Percentiles rank a stretch among this genome's conserved stretches.
Evolutionary conservation across 2,113 vertebrate species (phyloP).

Genomic region (Dasyornis broadbenti): DNA sequence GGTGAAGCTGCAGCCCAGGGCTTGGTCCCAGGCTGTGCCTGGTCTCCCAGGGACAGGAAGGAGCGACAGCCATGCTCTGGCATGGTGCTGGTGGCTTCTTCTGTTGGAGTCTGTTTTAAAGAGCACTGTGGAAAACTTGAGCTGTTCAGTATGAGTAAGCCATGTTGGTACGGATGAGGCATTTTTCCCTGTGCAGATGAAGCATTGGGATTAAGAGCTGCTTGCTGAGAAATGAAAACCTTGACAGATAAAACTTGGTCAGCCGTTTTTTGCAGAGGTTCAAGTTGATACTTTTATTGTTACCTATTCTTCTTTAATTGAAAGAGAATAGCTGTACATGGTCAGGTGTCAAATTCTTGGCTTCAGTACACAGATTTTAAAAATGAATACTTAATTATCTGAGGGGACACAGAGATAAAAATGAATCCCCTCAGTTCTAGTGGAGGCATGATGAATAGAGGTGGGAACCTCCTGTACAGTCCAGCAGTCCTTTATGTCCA

Average conservation of each 20-base stretch:
- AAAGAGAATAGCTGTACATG: background rate
- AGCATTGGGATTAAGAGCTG: background rate
- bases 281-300: background rate
- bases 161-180: background rate
- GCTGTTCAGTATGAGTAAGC: background rate
- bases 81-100: fast-evolving
- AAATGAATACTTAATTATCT: background rate
- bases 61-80: background rate
- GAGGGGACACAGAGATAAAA: background rate
- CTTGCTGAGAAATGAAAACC: background rate
- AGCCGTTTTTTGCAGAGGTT: background rate
- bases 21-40: background rate
- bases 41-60: fast-evolving
- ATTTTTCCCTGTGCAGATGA: background rate
- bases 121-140: background rate
- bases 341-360: background rate
- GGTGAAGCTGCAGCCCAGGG: background rate
- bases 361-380: background rate
- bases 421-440: background rate
- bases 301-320: background rate
- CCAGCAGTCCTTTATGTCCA: background rate
- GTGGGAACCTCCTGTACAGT: background rate
- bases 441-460: background rate
- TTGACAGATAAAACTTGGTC: background rate
- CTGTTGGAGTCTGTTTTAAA: background rate